Percentiles rank a stretch among this genome's conserved stretches.
These are phyloP conservation scores for Pomacea maculata DNA, from an alignment of 1,140 invertebrate species.

Conservation along the genomic window DNA sequence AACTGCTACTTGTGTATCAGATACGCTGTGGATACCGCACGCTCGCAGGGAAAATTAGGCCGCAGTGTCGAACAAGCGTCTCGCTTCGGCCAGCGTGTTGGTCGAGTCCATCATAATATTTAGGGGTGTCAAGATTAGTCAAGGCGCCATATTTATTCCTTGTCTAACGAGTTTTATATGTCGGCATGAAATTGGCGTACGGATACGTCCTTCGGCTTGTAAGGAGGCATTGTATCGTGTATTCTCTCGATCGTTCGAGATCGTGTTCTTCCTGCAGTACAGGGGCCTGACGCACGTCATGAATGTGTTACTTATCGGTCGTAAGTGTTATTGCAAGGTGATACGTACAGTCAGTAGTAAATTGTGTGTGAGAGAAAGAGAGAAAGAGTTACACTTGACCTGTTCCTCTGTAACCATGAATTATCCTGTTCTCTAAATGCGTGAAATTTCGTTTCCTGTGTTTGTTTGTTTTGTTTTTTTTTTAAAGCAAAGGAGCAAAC, in stretches of 20 bases:
- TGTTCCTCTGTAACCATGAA: no score
- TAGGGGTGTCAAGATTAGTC: slow-evolving; percentile 15
- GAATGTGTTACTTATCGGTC: no score
- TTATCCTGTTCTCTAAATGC: no score
- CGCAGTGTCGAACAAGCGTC: slow-evolving; percentile 32
- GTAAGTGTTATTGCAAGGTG: no score
- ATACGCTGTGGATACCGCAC: slow-evolving; percentile 24
- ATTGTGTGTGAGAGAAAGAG: no score
- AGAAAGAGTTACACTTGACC: no score
- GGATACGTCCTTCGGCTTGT: neutral
- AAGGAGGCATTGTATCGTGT: neutral
- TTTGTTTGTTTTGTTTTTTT: no score
- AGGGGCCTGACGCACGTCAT: neutral
- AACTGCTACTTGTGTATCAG: slow-evolving; percentile 23
- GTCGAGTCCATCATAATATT: slow-evolving; percentile 14
- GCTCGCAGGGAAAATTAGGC: slow-evolving; percentile 28
- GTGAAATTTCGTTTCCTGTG: no score
- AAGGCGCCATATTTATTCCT: neutral
- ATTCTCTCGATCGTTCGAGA: neutral
- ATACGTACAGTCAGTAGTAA: no score
- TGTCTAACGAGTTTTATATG: neutral
- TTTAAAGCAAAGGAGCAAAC: no score
- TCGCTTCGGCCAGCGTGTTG: slow-evolving; percentile 26
- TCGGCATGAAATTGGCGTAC: neutral
- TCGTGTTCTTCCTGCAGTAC: neutral